A percentile compares a stretch with the other conserved stretches of the same genome.
phyloP scores from a whole-genome alignment of 2,888 invertebrate genomes.

The Diaperis boleti region DNA sequence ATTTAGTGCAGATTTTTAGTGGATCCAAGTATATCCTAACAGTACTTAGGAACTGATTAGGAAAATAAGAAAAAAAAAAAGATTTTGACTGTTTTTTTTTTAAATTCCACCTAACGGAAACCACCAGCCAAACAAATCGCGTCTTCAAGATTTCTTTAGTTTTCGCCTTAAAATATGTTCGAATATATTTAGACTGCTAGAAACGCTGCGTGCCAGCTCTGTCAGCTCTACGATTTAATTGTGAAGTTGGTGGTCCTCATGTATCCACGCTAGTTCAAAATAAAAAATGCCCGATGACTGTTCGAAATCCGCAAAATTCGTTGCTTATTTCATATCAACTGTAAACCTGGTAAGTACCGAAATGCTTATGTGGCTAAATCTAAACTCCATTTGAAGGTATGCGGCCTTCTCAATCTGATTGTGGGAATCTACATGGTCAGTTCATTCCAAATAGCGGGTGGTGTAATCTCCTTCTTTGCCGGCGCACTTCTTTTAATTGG shows the following conservation, averaged over 20 bases:
- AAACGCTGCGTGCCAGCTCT: conserved; percentile 7
- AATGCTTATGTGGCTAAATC: not conserved
- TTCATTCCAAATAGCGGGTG: not conserved
- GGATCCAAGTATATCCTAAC: too few species aligned
- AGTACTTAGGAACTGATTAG: too few species aligned
- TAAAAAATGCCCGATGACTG: not conserved
- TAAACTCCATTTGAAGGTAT: not conserved
- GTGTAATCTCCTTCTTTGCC: not conserved
- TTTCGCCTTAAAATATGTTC: not conserved
- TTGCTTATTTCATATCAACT: not conserved
- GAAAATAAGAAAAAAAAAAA: too few species aligned
- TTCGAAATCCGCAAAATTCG: not conserved
- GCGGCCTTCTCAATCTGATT: not conserved
- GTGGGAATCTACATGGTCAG: not conserved
- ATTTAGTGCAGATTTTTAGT: too few species aligned
- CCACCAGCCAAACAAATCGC: too few species aligned
- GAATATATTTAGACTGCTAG: conserved; percentile 9
- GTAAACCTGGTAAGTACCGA: conserved; percentile 1
- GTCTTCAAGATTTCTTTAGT: not conserved
- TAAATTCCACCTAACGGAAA: too few species aligned
- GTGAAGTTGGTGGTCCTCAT: not conserved
- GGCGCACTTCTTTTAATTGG: not conserved
- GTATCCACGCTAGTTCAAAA: not conserved
- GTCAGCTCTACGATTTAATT: not conserved
- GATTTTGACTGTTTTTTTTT: too few species aligned